Evolutionary conservation across 2,888 invertebrate species (phyloP).

Genomic region (Ganaspis brasiliensis): DNA sequence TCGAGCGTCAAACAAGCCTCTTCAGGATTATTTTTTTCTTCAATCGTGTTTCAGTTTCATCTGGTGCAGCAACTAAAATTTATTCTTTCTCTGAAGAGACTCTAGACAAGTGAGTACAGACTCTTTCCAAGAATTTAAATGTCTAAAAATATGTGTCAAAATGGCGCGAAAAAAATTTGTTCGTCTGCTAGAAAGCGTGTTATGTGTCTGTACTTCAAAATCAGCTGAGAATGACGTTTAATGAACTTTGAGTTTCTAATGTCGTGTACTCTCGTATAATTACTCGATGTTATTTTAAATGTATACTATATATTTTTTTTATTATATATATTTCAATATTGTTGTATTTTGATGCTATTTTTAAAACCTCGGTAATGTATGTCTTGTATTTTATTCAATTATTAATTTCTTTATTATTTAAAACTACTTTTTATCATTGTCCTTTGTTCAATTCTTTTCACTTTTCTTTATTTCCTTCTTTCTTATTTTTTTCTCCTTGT

Average conservation of each 20-base stretch:
- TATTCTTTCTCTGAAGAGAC: not conserved
- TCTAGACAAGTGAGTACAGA: not conserved
- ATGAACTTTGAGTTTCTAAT: not conserved
- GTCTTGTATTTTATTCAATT: no score
- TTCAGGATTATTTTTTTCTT: not conserved
- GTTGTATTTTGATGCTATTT: no score
- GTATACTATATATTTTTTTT: no score
- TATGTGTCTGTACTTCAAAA: no score
- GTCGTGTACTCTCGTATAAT: not conserved
- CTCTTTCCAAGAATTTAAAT: not conserved
- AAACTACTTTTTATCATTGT: no score
- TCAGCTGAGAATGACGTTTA: conserved; percentile 5
- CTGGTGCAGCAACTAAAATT: conserved; percentile 41
- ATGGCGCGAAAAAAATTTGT: conserved; percentile 14
- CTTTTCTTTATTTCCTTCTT: no score
- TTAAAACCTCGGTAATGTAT: no score
- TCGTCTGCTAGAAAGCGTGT: conserved; percentile 52
- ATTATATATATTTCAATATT: not conserved
- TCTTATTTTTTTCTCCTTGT: no score
- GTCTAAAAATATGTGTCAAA: not conserved
- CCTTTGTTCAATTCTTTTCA: no score
- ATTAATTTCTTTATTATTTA: no score
- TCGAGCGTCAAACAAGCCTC: conserved; percentile 12
- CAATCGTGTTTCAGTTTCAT: not conserved
- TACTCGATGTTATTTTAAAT: conserved; percentile 12